phyloP scores from a whole-genome alignment of 2,797 vertebrate species.

The Propithecus perrieri region DNA sequence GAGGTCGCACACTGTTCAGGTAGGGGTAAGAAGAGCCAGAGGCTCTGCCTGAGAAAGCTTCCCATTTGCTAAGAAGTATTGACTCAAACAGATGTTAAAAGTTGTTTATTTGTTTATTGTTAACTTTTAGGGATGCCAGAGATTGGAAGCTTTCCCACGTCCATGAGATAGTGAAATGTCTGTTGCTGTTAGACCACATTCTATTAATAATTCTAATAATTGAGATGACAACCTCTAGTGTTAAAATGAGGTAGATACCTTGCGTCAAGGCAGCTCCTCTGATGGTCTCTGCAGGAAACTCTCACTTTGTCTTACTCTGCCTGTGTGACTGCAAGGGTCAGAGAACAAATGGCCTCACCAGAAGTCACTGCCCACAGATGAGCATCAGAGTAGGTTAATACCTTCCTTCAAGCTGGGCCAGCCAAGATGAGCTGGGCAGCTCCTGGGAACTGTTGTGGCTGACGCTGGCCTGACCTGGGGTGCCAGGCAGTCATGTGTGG shows the following conservation, averaged over 20 bases:
- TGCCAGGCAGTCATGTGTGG: not conserved
- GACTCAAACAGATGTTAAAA: not conserved
- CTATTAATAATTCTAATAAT: too few relatives aligned
- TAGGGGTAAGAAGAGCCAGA: conserved; percentile 72
- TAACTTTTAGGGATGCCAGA: not conserved
- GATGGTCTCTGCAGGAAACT: not conserved
- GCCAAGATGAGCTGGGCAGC: not conserved
- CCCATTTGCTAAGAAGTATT: not conserved
- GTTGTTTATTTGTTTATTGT: not conserved
- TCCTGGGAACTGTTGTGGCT: not conserved
- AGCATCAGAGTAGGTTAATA: not conserved
- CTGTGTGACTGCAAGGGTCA: not conserved
- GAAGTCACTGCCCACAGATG: not conserved
- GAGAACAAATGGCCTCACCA: not conserved
- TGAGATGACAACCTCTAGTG: not conserved
- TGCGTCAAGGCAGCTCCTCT: not conserved
- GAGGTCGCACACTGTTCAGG: conserved; percentile 98
- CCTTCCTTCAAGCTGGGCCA: not conserved
- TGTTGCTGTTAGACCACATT: not conserved
- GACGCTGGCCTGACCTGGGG: fast-evolving
- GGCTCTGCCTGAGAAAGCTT: not conserved
- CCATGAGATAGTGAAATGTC: not conserved
- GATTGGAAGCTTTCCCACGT: not conserved
- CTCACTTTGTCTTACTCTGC: not conserved
- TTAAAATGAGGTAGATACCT: not conserved